Base-by-base conservation (phyloP, 2,113 vertebrate species). In the Donacobius atricapilla region DNA sequence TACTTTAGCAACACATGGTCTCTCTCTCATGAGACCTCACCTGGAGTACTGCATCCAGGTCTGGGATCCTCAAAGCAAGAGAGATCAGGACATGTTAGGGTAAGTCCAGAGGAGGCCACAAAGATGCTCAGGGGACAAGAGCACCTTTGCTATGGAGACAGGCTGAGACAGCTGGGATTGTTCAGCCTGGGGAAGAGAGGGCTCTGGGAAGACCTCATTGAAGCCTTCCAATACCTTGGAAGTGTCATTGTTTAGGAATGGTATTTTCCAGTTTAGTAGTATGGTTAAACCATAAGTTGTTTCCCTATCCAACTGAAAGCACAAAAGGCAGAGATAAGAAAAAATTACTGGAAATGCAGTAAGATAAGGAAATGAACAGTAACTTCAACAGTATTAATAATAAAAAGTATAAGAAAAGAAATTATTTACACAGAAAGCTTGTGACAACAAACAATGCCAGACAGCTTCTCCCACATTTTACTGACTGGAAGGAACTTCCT, bases 21-120 rank as follows among this genome's bases (percentile, higher is more conserved):
- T 60, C 22, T 27, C 33, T 47, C 24, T 35, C 22, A 22, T 39
- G 39, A 61, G n/a, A 15, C 11, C 3, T 47, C 30, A 61, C 10
- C 17, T 27, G 11, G 25, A 47, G 14, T 27, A 15, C 5, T 22
- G 14, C 0, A 0, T n/a, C 20, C 30, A 54, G 15, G 6, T 60
- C 15, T 83, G 20, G 6, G 9, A 53, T 27, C 21, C 6, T 27
- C 39, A 68, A 40, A 45, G 15, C 2, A 27, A 31, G 53, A 31
- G 45, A 68, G 11, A 45, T 25, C 16, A 60, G n/a, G 17, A 61
- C 7, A 14, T 39, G 4, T 30, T 51, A 35, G 24, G 3, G 6
- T 21, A 16, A 20, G 5, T 33, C 25, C 54, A 76, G 40, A 61
- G 13, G 24, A 68, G 70, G 3, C 8, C 25, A 42, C 17, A 61